Evolutionary conservation across 2,888 invertebrate species (phyloP).

Genomic region (Himalopsyche kuldschensis): DNA sequence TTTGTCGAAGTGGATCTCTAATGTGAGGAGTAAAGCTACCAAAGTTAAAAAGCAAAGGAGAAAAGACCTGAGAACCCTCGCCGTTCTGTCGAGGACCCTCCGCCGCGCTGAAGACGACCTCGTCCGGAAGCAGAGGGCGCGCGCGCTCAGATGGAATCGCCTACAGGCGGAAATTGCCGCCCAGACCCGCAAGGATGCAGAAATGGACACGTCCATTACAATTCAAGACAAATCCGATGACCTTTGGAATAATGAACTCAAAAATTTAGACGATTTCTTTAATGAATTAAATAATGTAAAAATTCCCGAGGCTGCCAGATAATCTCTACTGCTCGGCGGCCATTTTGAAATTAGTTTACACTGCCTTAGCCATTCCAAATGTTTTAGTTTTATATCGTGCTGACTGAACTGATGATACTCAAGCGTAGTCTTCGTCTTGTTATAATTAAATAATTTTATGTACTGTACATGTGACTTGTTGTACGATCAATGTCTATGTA

Average conservation of each 20-base stretch:
- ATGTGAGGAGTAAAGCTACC: conserved; percentile 65
- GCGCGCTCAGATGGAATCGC: conserved; percentile 63
- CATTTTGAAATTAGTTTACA: background rate
- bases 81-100: conserved; percentile 64
- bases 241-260: conserved; percentile 62
- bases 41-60: conserved; percentile 61
- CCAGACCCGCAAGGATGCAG: conserved; percentile 47
- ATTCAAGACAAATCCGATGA: background rate
- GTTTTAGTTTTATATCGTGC: background rate
- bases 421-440: background rate
- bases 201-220: conserved; percentile 48
- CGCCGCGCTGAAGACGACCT: conserved; percentile 63
- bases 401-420: conserved; percentile 1
- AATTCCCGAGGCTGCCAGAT: conserved; percentile 15
- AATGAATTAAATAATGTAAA: conserved; percentile 61
- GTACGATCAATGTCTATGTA: conserved; percentile 3
- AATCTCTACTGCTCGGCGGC: background rate
- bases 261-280: conserved; percentile 68
- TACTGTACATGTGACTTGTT: background rate
- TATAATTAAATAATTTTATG: background rate
- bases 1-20: conserved; percentile 65
- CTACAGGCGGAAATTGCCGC: conserved; percentile 54
- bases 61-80: conserved; percentile 66
- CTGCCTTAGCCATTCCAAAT: background rate
- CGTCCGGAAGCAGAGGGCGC: conserved; percentile 63